phyloP scores from a whole-genome alignment of 2,113 vertebrate genomes.

The Oxyruncus cristatus region DNA sequence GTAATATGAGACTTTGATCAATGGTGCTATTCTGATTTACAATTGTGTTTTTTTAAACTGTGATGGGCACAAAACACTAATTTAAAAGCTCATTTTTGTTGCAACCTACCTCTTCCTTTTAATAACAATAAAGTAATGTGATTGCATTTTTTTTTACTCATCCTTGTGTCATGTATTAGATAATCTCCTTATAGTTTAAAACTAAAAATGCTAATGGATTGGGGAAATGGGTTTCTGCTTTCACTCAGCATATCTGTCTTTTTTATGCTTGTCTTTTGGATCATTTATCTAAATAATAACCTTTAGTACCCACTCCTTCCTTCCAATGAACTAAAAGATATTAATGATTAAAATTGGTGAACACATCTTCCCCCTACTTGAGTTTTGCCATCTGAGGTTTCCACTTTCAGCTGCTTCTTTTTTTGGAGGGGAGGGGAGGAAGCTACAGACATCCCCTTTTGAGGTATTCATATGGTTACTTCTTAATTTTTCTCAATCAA shows the following conservation, averaged over 20 bases:
- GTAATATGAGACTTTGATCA: slow-evolving; percentile 34
- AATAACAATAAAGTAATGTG: slow-evolving; percentile 39
- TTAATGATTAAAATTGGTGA: not conserved
- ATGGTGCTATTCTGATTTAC: slow-evolving; percentile 25
- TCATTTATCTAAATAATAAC: slow-evolving; percentile 62
- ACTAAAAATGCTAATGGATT: slow-evolving; percentile 48
- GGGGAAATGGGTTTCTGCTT: slow-evolving; percentile 39
- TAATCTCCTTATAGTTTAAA: slow-evolving; percentile 49
- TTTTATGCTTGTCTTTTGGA: slow-evolving; percentile 54
- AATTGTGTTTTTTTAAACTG: slow-evolving; percentile 7
- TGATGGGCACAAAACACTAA: slow-evolving; percentile 48
- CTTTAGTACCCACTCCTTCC: not conserved
- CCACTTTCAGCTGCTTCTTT: not conserved
- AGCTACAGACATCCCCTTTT: not conserved
- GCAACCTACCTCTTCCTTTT: slow-evolving; percentile 1
- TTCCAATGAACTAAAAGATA: slow-evolving; percentile 28
- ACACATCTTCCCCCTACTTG: not conserved
- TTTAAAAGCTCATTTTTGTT: slow-evolving; percentile 46
- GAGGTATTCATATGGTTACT: not conserved
- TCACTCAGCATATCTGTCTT: slow-evolving; percentile 39
- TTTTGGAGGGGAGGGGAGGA: fast-evolving
- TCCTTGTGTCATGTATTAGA: not conserved
- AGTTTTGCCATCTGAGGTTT: not conserved
- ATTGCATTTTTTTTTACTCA: not conserved
- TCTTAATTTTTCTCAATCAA: not conserved